These are phyloP conservation scores for Epinephelus awoara DNA, from an alignment of 2,797 vertebrate genomes.

Conservation along the genomic window DNA sequence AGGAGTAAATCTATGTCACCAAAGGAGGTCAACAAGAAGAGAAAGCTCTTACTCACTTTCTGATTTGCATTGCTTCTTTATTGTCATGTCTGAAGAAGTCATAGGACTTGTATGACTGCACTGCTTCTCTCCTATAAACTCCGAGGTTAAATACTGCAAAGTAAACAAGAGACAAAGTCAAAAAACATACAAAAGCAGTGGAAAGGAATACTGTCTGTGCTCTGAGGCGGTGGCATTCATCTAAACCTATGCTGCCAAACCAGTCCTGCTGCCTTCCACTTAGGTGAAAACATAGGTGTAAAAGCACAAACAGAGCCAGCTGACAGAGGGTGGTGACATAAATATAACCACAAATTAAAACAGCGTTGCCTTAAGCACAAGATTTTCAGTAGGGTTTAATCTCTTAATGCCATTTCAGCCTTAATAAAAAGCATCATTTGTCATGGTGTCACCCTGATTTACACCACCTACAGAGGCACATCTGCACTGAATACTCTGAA, in stretches of 20 bases:
- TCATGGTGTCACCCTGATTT: background rate
- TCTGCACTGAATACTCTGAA: background rate
- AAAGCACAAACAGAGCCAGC: background rate
- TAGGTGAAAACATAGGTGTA: background rate
- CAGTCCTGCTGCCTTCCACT: conserved; percentile 46
- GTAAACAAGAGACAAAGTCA: conserved; percentile 2
- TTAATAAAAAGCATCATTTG: background rate
- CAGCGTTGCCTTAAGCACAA: conserved; percentile 20
- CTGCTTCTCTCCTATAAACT: conserved; percentile 94
- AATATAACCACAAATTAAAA: background rate
- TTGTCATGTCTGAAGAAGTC: conserved; percentile 99
- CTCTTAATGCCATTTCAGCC: background rate
- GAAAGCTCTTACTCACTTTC: conserved; percentile 88
- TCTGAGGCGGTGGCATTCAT: background rate
- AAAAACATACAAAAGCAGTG: background rate
- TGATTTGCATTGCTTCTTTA: conserved; percentile 95
- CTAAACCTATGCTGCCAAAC: conserved; percentile 16
- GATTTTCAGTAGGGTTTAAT: background rate
- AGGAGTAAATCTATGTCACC: background rate
- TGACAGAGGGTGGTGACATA: background rate
- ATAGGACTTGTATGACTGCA: conserved; percentile 96
- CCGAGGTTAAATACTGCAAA: conserved; percentile 96
- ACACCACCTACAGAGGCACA: background rate
- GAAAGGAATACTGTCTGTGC: background rate
- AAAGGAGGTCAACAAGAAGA: background rate